phyloP scores from a whole-genome alignment of 2,113 vertebrate genomes.

The Ailurus styani region DNA sequence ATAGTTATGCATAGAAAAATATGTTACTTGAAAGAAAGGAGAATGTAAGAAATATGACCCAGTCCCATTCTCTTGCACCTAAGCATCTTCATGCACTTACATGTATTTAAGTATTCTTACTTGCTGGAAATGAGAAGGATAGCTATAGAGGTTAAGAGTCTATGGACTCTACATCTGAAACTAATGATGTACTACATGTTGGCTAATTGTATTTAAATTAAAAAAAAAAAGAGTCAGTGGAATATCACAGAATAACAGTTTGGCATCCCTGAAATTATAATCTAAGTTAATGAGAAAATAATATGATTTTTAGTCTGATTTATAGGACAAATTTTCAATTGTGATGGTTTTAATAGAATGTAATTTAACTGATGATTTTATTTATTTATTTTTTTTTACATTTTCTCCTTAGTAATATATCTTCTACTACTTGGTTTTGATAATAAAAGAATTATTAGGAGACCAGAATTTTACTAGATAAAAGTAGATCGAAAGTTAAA shows the following conservation, averaged over 20 bases:
- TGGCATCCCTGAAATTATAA: slow-evolving; percentile 24
- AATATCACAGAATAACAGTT: slow-evolving; percentile 13
- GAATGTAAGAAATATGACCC: neutral
- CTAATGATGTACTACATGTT: neutral
- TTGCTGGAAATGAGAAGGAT: slow-evolving; percentile 20
- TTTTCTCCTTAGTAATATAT: neutral
- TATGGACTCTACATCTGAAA: neutral
- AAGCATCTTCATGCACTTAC: neutral
- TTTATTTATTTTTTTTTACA: slow-evolving; percentile 26
- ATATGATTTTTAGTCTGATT: neutral
- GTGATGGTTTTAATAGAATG: neutral
- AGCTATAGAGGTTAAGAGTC: neutral
- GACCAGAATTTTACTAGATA: slow-evolving; percentile 22
- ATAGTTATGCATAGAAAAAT: slow-evolving; percentile 12
- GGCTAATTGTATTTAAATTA: neutral
- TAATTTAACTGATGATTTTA: neutral
- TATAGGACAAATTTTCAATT: neutral
- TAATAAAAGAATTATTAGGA: neutral
- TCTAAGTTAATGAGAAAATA: slow-evolving; percentile 17
- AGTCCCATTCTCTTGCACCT: neutral
- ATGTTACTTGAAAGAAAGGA: neutral
- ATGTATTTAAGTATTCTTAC: neutral
- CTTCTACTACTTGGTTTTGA: slow-evolving; percentile 7
- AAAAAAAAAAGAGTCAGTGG: neutral
- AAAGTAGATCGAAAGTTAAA: slow-evolving; percentile 8